Evolutionary conservation across 2,797 vertebrate genomes (phyloP).

Genomic region (Aphelocoma californica): DNA sequence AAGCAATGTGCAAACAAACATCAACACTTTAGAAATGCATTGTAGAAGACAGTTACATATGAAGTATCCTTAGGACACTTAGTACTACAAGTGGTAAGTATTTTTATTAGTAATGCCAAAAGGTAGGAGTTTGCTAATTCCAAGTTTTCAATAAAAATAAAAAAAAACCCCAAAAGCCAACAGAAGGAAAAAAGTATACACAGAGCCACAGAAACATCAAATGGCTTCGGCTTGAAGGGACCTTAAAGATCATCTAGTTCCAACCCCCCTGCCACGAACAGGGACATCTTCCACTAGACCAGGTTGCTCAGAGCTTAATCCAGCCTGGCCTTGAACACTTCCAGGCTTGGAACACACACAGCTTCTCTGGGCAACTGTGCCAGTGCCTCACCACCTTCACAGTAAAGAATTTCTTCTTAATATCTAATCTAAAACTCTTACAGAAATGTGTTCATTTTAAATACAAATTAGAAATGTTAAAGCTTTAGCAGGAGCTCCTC

Average conservation of each 20-base stretch:
- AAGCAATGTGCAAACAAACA: background rate
- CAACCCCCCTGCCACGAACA: background rate
- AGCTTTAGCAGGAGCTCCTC: background rate
- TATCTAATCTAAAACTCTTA: background rate
- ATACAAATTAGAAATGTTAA: background rate
- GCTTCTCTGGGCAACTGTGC: background rate
- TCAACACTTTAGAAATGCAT: background rate
- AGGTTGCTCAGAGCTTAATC: background rate
- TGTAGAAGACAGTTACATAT: background rate
- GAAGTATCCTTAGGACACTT: background rate
- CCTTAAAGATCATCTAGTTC: background rate
- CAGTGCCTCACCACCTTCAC: background rate
- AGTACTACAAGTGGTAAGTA: background rate
- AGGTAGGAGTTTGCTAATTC: background rate
- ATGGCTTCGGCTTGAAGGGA: background rate
- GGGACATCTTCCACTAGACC: background rate
- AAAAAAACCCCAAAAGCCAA: background rate
- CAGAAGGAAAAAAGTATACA: background rate
- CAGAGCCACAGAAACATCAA: background rate
- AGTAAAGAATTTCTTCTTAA: background rate
- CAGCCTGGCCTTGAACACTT: background rate
- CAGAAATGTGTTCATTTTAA: background rate
- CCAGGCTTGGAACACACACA: background rate
- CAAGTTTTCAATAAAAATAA: background rate
- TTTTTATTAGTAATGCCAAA: background rate